Percentiles rank a stretch among this genome's conserved stretches.
phyloP scores from a whole-genome alignment of 35 echinoderm and acorn worm genomes.

The Eucidaris tribuloides region DNA sequence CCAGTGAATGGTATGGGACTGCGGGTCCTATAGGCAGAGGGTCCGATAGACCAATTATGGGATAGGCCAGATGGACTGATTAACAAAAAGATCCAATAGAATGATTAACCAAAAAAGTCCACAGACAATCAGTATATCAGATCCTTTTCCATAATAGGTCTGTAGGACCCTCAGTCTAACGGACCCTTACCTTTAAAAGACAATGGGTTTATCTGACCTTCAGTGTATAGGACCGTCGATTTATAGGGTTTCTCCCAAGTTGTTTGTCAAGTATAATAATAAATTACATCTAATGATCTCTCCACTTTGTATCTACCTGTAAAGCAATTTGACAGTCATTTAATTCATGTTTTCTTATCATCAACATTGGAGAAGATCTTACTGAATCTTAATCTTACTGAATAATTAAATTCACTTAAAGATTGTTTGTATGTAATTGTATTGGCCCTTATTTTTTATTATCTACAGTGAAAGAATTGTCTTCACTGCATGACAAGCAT shows the following conservation, averaged over 20 bases:
- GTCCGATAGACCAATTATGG: no score
- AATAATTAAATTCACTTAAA: background rate
- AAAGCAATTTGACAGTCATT: no score
- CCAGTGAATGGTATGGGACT: no score
- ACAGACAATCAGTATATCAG: no score
- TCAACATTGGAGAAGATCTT: background rate
- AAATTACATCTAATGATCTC: background rate
- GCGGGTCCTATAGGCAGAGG: no score
- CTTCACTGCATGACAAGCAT: slow-evolving; percentile 80
- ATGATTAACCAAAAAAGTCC: no score
- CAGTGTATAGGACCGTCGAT: no score
- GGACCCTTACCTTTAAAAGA: background rate
- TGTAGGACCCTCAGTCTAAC: no score
- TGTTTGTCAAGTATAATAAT: background rate
- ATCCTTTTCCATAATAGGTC: no score
- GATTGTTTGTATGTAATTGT: background rate
- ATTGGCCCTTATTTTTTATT: slow-evolving; percentile 20
- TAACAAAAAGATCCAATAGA: no score
- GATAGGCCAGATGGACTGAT: no score
- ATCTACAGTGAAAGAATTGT: slow-evolving; percentile 82
- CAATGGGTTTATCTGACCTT: background rate
- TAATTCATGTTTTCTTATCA: background rate
- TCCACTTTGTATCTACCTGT: background rate
- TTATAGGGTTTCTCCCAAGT: background rate
- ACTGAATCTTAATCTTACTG: no score